Base-by-base conservation (phyloP, 2,888 invertebrate genomes). In the Cabera pusaria region DNA sequence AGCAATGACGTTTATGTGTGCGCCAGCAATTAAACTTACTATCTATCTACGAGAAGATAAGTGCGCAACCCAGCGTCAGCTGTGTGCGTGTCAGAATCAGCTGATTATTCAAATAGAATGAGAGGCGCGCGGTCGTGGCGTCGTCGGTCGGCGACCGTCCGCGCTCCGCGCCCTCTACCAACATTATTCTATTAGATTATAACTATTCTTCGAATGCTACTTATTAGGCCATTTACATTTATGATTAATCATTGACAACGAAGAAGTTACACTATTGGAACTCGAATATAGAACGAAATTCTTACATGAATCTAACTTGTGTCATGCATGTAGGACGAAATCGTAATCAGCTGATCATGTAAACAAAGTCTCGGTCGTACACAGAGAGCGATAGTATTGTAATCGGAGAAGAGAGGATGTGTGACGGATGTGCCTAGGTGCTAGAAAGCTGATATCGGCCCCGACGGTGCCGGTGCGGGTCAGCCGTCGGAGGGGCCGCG, bases 71-170 rank as follows among this genome's bases (percentile, higher is more conserved):
- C 67, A 67, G 76, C 73, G 80, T 84, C 87, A 86, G 88, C 88
- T 86, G 86, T 83, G 81, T 73, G 69, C 82, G 86, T 85, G 88
- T 90, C 89, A 89, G 85, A 90, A 90, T 88, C 89, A 90, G 89
- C 89, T 90, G 89, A 88, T 88, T 86, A 89, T 86, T 86, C 86
- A 88, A 88, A 89, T 88, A 88, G 83, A 83, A 81, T 78, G 77
- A 77, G 73, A 47, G 42, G 68, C 72, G 71, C 65, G 69, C 70
- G 19, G 27, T 27, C 20, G 2, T 68, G 59, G 63, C 78, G 81
- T 78, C 80, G 83, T 79, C 67, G 80, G 81, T 76, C 76, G 81
- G 78, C 64, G 59, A 57, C 53, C 56, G 52, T 54, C 57, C 54
- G 50, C 47, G 53, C 52, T 49, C 28, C 47, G 37, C 38, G 26